Percentiles rank a stretch among this genome's conserved stretches.
These are phyloP conservation scores for Cylloceria caligata DNA, from an alignment of 2,888 invertebrate genomes.

Conservation along the genomic window DNA sequence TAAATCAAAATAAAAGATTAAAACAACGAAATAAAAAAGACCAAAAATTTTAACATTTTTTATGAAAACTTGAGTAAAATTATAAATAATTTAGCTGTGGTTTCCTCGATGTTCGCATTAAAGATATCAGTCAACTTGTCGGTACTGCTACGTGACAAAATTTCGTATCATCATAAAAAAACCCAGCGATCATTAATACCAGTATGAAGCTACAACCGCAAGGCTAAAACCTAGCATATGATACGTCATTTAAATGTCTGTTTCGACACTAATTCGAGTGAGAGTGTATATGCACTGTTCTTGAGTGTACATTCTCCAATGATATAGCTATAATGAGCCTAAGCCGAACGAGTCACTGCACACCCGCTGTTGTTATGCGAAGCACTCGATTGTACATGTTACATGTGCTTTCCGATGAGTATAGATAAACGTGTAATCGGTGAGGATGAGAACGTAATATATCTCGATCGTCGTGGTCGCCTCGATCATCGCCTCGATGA, in stretches of 20 bases:
- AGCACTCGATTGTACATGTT: not conserved
- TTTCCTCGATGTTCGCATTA: not conserved
- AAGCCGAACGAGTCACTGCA: not conserved
- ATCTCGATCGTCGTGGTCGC: conserved; percentile 6
- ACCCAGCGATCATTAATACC: conserved; percentile 7
- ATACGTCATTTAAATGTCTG: conserved; percentile 29
- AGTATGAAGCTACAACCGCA: not conserved
- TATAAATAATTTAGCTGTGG: not conserved
- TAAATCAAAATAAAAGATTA: too few relatives aligned
- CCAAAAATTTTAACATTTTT: too few relatives aligned
- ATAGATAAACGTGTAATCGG: conserved; percentile 43
- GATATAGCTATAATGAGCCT: conserved; percentile 4
- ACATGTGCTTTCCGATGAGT: not conserved
- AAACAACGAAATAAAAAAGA: too few relatives aligned
- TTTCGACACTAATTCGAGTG: not conserved
- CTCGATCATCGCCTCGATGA: conserved; percentile 2
- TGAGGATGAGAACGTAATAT: conserved; percentile 23
- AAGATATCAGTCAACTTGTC: not conserved
- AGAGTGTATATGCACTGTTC: not conserved
- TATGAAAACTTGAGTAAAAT: not conserved
- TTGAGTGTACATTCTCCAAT: not conserved
- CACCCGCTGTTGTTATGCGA: not conserved
- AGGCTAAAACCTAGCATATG: conserved; percentile 14
- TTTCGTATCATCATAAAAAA: conserved; percentile 27
- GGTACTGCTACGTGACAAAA: conserved; percentile 1